phyloP scores from a whole-genome alignment of 1,140 invertebrate genomes.

The Fopius arisanus region DNA sequence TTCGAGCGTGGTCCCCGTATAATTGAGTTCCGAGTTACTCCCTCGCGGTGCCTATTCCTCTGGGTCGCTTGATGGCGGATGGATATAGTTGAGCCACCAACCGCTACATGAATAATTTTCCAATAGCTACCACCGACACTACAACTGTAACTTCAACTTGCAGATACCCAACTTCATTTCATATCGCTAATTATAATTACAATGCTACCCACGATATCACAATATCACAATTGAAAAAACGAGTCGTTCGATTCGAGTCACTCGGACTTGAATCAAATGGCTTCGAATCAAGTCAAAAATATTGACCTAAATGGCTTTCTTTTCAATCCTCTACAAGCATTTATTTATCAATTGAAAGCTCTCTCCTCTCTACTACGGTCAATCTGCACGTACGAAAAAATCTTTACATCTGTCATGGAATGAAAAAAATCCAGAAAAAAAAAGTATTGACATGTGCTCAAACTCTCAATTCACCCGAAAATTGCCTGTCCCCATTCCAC shows the following conservation, averaged over 20 bases:
- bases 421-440: not conserved
- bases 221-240: too few relatives aligned
- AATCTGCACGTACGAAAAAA: not conserved
- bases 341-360: not conserved
- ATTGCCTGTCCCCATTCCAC: constrained; percentile 16
- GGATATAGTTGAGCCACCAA: constrained; percentile 18
- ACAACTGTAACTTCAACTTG: not conserved
- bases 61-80: constrained; percentile 12
- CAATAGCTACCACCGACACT: constrained; percentile 10
- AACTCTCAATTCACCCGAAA: constrained; percentile 10
- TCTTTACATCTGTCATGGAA: not conserved
- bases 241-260: too few relatives aligned
- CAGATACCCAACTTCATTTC: too few relatives aligned
- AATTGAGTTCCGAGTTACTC: constrained; percentile 61
- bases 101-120: constrained; percentile 59
- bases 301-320: too few relatives aligned
- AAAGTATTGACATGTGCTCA: not conserved
- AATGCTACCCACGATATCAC: too few relatives aligned
- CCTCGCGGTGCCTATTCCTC: not conserved
- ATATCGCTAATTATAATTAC: too few relatives aligned
- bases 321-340: not conserved
- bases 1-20: constrained; percentile 38
- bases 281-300: too few relatives aligned
- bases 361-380: not conserved
- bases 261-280: too few relatives aligned